Percentiles rank a stretch among this genome's conserved stretches.
Conservation (phyloP, 2,113 vertebrate genomes). For the Poeciliopsis prolifica region DNA sequence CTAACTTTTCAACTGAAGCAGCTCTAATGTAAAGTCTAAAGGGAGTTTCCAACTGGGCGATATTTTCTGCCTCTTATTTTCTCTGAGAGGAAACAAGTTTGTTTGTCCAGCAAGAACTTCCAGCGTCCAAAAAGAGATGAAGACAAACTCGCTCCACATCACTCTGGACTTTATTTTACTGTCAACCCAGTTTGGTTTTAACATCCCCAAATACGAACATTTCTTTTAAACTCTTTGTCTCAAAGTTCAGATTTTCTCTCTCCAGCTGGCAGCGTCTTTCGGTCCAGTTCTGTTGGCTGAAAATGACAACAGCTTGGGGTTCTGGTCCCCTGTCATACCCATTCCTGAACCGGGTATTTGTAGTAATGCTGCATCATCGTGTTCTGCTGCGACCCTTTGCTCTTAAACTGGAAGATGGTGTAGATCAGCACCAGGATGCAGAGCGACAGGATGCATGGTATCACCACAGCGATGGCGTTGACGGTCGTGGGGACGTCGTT, state of each 20-base stretch:
- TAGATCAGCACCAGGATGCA: conserved; percentile 98
- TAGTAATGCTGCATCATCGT: conserved; percentile 86
- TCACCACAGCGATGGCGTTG: conserved; percentile 97
- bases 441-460: conserved; percentile 95
- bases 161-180: conserved; percentile 22
- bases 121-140: not conserved
- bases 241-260: conserved; percentile 26
- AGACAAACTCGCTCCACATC: not conserved
- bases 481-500: conserved; percentile 93
- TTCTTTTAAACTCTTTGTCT: conserved; percentile 36
- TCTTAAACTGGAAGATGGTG: conserved; percentile 99
- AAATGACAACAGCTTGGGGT: not conserved
- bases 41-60: conserved; percentile 51
- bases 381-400: conserved; percentile 94
- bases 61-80: conserved; percentile 17
- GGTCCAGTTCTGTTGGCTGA: conserved; percentile 3
- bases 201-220: not conserved
- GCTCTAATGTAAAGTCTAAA: conserved; percentile 76
- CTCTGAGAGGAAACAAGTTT: conserved; percentile 52
- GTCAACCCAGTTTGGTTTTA: conserved; percentile 22
- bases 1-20: conserved; percentile 26
- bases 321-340: conserved; percentile 88
- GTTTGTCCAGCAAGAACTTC: conserved; percentile 30
- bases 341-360: conserved; percentile 98
- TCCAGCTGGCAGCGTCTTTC: conserved; percentile 10